Base-by-base conservation (phyloP, 2,113 vertebrate species). In the Catagonus wagneri region DNA sequence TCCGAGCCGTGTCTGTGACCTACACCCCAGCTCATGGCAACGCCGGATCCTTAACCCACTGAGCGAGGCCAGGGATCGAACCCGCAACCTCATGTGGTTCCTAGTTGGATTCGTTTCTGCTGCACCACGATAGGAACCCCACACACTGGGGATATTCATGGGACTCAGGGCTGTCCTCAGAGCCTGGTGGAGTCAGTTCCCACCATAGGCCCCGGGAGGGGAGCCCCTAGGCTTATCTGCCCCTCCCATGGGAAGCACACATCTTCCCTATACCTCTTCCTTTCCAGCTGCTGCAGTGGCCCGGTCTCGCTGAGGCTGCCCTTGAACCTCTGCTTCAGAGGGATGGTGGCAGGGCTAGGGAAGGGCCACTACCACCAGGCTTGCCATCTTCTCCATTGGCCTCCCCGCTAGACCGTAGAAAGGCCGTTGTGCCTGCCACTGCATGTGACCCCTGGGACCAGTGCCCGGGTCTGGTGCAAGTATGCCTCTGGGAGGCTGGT, bases 311-410 rank as follows among this genome's bases (percentile, higher is more conserved):
- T 66, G 50, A 78, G 15, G 56, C 34, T 58, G n/a, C 15, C 65
- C 39, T 54, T 54, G n/a, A 34, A 56, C 52, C n/a, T 81, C 79
- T 68, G 23, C 63, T 92, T 84, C 58, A 81, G 50, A 36, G 54
- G 27, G 4, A 13, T 0, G 0, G 13, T 5, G 22, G 10, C 25
- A 58, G 25, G 11, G 23, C 29, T 60, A 3, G 14, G 52, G 52
- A 39, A 90, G 36, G 20, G 2, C 20, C 7, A 17, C 20, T n/a
- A 29, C 34, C 52, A n/a, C 0, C 52, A n/a, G 11, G 44, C 7
- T n/a, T 74, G 50, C 72, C 54, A n/a, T 29, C 44, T 66, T 89
- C 78, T 65, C 15, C 27, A 4, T 3, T 92, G 72, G 89, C 20
- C 19, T 86, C 16, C 20, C 36, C 11, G 3, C 19, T 83, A 80